Conservation (phyloP, 2,888 invertebrate species). For the Ichneumoninae sp. region DNA sequence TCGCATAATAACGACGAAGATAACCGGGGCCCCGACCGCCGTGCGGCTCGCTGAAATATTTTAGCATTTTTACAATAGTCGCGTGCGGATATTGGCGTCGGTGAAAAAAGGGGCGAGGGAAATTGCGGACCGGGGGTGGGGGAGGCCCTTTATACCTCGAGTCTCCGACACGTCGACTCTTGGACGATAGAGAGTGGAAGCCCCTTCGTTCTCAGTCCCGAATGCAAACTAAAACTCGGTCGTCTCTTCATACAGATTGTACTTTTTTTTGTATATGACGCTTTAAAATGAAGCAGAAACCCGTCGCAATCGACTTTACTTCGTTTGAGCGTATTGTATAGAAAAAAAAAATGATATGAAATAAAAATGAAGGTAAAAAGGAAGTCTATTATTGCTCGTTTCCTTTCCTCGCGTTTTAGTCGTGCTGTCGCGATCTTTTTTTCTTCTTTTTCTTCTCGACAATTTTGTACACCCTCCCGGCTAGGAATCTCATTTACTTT, state of each 20-base stretch:
- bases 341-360: not conserved
- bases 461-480: not conserved
- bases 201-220: constrained; percentile 54
- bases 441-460: constrained; percentile 24
- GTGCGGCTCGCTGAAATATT: constrained; percentile 27
- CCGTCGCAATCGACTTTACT: constrained; percentile 50
- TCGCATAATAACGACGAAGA: constrained; percentile 40
- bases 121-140: constrained; percentile 19
- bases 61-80: constrained; percentile 50
- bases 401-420: constrained; percentile 26
- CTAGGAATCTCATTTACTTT: constrained; percentile 10
- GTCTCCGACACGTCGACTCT: constrained; percentile 52
- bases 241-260: constrained; percentile 18
- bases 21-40: not conserved
- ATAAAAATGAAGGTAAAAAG: constrained; percentile 11
- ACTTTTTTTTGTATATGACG: constrained; percentile 1
- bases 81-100: constrained; percentile 48
- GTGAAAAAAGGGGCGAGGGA: constrained; percentile 25
- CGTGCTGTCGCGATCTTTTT: constrained; percentile 1
- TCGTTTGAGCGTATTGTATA: constrained; percentile 51
- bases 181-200: constrained; percentile 15
- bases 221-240: constrained; percentile 52
- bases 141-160: constrained; percentile 33
- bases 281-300: constrained; percentile 26
- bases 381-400: constrained; percentile 50